A percentile compares a stretch with the other conserved stretches of the same genome.
Conservation (phyloP, 2,888 invertebrate genomes). For the Drosophila recens region DNA sequence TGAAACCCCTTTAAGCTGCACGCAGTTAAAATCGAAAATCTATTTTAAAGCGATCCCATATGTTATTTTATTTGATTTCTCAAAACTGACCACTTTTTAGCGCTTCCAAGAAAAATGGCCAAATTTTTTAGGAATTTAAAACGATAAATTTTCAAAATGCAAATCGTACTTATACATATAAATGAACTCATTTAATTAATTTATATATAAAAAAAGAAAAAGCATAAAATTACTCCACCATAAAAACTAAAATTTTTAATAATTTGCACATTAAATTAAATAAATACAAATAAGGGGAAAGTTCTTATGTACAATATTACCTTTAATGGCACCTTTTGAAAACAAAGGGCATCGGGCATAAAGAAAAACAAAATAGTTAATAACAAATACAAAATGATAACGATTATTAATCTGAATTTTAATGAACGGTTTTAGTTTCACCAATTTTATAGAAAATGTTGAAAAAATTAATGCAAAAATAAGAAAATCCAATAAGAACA, state of each 20-base stretch:
- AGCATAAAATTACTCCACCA: constrained; percentile 40
- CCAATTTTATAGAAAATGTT: constrained; percentile 42
- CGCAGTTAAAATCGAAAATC: constrained; percentile 12
- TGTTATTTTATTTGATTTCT: constrained; percentile 47
- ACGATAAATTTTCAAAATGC: constrained; percentile 44
- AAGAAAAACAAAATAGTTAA: constrained; percentile 45
- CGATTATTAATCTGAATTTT: constrained; percentile 38
- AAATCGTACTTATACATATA: constrained; percentile 44
- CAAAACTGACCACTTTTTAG: constrained; percentile 82
- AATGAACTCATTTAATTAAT: constrained; percentile 52
- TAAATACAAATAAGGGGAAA: constrained; percentile 23
- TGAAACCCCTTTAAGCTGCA: constrained; percentile 2
- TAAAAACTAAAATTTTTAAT: constrained; percentile 42
- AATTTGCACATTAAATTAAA: constrained; percentile 57
- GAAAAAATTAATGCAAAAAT: constrained; percentile 23
- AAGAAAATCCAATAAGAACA: constrained; percentile 26
- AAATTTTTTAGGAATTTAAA: constrained; percentile 81
- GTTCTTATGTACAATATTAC: constrained; percentile 48
- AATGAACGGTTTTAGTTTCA: constrained; percentile 69
- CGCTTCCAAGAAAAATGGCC: constrained; percentile 85
- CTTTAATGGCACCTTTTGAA: constrained; percentile 72
- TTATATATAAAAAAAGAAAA: constrained; percentile 19
- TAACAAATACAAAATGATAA: constrained; percentile 39
- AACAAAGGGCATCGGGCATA: constrained; percentile 43
- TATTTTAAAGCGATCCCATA: constrained; percentile 30